phyloP scores from a whole-genome alignment of 2,113 vertebrate species.

The Nicator chloris region DNA sequence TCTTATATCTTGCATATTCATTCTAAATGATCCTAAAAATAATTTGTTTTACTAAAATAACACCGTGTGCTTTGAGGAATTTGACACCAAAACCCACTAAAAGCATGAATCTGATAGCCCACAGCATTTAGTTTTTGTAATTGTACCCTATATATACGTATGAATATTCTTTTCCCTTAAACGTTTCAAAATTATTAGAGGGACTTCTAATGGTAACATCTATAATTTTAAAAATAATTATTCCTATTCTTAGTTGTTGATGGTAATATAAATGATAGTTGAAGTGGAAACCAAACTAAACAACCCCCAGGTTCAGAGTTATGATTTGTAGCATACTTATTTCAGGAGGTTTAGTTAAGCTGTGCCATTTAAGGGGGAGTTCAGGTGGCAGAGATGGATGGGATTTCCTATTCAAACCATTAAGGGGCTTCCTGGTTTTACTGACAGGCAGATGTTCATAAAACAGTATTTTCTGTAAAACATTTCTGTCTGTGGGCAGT shows the following conservation, averaged over 20 bases:
- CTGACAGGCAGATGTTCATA: background rate
- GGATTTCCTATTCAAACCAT: background rate
- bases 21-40: background rate
- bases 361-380: background rate
- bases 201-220: background rate
- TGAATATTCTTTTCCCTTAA: background rate
- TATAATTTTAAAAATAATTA: background rate
- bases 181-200: background rate
- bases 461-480: background rate
- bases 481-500: rapidly evolving
- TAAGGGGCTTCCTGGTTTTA: background rate
- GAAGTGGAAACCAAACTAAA: background rate
- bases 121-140: background rate
- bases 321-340: background rate
- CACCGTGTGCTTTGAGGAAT: background rate
- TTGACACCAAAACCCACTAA: background rate
- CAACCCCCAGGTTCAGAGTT: background rate
- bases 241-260: background rate
- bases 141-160: background rate
- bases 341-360: background rate
- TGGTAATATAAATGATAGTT: background rate
- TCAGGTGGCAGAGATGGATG: background rate
- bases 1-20: background rate
- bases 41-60: background rate
- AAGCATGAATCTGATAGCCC: background rate